Evolutionary conservation across 2,888 invertebrate genomes (phyloP), one percentile per base, ranked within the genome.

Genomic region (Tridacna crocea): DNA sequence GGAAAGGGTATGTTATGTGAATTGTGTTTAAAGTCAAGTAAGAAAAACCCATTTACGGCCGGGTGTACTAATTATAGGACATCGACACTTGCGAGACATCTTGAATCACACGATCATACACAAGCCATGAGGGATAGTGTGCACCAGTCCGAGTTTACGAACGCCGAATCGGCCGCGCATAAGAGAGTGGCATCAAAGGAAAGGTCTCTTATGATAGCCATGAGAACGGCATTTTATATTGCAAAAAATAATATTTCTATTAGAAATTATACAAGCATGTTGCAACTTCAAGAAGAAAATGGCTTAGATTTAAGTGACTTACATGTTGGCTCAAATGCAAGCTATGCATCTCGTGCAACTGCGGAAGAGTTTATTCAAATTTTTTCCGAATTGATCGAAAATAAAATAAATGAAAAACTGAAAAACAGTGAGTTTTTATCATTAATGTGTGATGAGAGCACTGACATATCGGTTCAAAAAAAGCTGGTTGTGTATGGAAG

Each of bases 41-140:
- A 63, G 63, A 22, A 11, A 63, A 63, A 63, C 63, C 63, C 63
- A 24, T 63, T 63, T 24, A 63, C 63, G 63, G 17, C 51, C 12
- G 51, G 51, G 12, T 51, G 17, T 17, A 51, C 17, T 51, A 13
- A 51, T 51, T n/a, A n/a, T n/a, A n/a, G n/a, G n/a, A n/a, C n/a
- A n/a, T n/a, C n/a, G n/a, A n/a, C n/a, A n/a, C n/a, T n/a, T n/a
- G n/a, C n/a, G n/a, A n/a, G n/a, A n/a, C n/a, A n/a, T n/a, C n/a
- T n/a, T n/a, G n/a, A n/a, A n/a, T n/a, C n/a, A n/a, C n/a, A n/a
- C n/a, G n/a, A n/a, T n/a, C n/a, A n/a, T n/a, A n/a, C n/a, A n/a
- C n/a, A n/a, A n/a, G n/a, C n/a, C n/a, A n/a, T n/a, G n/a, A n/a
- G n/a, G n/a, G n/a, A n/a, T n/a, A n/a, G 51, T 51, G 17, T 51